A percentile compares a stretch with the other conserved stretches of the same genome.
Evolutionary conservation across 2,888 invertebrate genomes (phyloP).

Genomic region (Lepidochitona cinerea): DNA sequence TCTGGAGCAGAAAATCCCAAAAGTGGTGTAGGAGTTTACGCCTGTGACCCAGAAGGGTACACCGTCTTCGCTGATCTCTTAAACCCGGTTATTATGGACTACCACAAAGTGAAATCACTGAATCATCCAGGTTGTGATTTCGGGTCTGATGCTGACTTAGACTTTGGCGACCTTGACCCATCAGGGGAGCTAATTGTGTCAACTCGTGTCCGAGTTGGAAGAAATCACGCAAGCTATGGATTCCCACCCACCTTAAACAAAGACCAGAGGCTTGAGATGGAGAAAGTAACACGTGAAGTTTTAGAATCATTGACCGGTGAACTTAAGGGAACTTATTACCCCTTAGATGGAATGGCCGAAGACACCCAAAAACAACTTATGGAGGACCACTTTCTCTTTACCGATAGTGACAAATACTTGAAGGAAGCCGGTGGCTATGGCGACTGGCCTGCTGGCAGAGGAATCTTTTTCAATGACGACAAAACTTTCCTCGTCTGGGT

Average conservation of each 20-base stretch:
- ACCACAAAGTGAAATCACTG: slow-evolving; percentile 43
- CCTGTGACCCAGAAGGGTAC: slow-evolving; percentile 57
- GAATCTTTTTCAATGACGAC: slow-evolving; percentile 86
- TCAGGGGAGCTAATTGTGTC: slow-evolving; percentile 79
- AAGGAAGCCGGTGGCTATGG: slow-evolving; percentile 76
- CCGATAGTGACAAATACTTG: slow-evolving; percentile 39
- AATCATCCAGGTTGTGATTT: slow-evolving; percentile 87
- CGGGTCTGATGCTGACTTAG: slow-evolving; percentile 89
- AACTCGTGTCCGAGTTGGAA: slow-evolving; percentile 59
- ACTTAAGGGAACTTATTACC: slow-evolving; percentile 66
- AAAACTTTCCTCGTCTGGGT: slow-evolving; percentile 90
- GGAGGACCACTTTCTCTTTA: slow-evolving; percentile 56
- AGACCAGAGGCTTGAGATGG: slow-evolving; percentile 53
- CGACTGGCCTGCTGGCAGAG: slow-evolving; percentile 91
- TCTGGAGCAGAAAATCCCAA: slow-evolving; percentile 90
- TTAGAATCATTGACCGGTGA: slow-evolving; percentile 48
- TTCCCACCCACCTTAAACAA: slow-evolving; percentile 83
- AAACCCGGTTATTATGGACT: slow-evolving; percentile 71
- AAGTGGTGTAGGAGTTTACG: slow-evolving; percentile 77
- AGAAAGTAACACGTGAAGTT: slow-evolving; percentile 38
- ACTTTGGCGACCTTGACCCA: slow-evolving; percentile 87
- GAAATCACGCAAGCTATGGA: slow-evolving; percentile 56
- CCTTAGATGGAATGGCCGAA: slow-evolving; percentile 57
- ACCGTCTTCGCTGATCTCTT: slow-evolving; percentile 51
- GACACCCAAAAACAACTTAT: slow-evolving; percentile 51